Conservation (phyloP, 2,797 vertebrate genomes). For the Galago senegalensis region DNA sequence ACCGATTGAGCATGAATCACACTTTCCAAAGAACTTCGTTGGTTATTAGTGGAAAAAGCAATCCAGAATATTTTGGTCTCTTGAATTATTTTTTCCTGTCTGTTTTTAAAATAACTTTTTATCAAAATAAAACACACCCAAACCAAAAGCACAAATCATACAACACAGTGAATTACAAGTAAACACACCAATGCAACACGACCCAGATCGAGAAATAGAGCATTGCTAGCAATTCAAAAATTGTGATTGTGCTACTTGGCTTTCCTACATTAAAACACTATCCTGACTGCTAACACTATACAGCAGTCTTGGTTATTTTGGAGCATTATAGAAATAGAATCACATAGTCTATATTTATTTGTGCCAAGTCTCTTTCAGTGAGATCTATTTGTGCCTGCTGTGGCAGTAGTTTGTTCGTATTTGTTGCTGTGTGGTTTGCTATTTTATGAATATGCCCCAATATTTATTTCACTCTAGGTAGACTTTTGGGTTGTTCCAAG, state of each 20-base stretch:
- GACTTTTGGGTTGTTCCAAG: not conserved
- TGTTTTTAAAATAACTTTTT: not conserved
- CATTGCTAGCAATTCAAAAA: not conserved
- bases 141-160: not conserved
- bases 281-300: not conserved
- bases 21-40: not conserved
- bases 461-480: not conserved
- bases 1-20: not conserved
- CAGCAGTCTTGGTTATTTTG: not conserved
- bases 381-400: not conserved
- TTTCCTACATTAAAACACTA: not conserved
- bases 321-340: not conserved
- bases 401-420: not conserved
- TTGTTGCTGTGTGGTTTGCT: not conserved
- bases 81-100: slow-evolving; percentile 1
- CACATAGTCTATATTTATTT: not conserved
- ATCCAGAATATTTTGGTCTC: not conserved
- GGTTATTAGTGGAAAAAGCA: not conserved
- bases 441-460: not conserved
- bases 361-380: not conserved
- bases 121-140: not conserved
- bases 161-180: not conserved
- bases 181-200: not conserved
- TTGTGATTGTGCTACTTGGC: not conserved
- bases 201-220: not conserved